These are phyloP conservation scores for western clawed frog (Xenopus tropicalis) DNA, from an alignment of 2,113 vertebrate genomes.

Conservation along the genomic window DNA sequence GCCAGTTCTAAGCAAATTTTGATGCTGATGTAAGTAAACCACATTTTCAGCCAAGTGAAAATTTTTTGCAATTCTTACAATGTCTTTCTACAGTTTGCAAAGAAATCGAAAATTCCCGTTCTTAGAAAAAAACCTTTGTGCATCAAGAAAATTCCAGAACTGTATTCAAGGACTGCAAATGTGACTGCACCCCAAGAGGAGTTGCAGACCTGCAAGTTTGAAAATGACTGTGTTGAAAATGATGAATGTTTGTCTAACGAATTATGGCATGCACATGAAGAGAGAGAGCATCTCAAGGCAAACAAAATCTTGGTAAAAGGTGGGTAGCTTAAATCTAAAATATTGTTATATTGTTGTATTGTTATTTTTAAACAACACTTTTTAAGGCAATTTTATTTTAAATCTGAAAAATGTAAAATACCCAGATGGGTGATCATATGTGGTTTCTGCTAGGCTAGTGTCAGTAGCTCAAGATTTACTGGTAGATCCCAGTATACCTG, in stretches of 20 bases:
- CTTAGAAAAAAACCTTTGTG: conserved; percentile 56
- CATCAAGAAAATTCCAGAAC: neutral
- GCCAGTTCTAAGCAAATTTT: too few relatives aligned
- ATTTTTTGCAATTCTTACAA: neutral
- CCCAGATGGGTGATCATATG: too few relatives aligned
- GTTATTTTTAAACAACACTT: too few relatives aligned
- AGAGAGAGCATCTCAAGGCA: conserved; percentile 31
- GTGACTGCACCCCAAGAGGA: conserved; percentile 54
- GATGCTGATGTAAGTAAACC: too few relatives aligned
- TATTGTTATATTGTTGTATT: too few relatives aligned
- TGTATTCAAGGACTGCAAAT: conserved; percentile 42
- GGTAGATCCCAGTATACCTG: too few relatives aligned
- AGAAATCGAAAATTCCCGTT: conserved; percentile 78
- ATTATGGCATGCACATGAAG: conserved; percentile 48
- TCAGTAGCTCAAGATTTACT: too few relatives aligned
- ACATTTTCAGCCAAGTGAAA: too few relatives aligned
- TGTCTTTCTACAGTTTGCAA: conserved; percentile 54
- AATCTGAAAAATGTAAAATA: too few relatives aligned
- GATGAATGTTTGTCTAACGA: too few relatives aligned
- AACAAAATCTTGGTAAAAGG: neutral
- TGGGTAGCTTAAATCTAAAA: neutral
- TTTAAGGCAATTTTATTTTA: too few relatives aligned
- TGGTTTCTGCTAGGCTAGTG: too few relatives aligned
- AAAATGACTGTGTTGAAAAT: conserved; percentile 56
- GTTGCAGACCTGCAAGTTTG: conserved; percentile 57